Conservation (phyloP, 2,113 vertebrate species). For the Cyphomyrus discorhynchus region DNA sequence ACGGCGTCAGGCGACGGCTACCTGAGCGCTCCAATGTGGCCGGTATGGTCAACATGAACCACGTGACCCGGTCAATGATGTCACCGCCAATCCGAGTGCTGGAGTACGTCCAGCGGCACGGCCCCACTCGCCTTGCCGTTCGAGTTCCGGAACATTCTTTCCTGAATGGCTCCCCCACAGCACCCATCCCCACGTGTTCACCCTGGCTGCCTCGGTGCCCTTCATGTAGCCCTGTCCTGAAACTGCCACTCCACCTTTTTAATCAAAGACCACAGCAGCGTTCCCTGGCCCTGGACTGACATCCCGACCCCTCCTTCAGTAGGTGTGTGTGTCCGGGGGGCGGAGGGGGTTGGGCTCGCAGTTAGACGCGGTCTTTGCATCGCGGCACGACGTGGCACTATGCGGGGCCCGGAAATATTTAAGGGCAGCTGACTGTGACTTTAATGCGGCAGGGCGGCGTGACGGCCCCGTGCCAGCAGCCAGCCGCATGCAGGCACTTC, state of each 20-base stretch:
- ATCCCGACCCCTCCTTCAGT: neutral
- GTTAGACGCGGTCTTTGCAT: neutral
- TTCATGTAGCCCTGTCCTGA: neutral
- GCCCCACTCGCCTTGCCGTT: neutral
- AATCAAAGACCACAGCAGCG: slow-evolving; percentile 38
- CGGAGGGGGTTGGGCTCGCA: slow-evolving; percentile 23
- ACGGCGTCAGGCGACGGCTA: neutral
- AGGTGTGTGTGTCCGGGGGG: neutral
- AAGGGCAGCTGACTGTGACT: slow-evolving; percentile 43
- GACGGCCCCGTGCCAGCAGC: slow-evolving; percentile 46
- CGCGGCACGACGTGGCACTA: slow-evolving; percentile 13
- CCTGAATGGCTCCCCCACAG: neutral
- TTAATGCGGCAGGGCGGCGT: slow-evolving; percentile 35
- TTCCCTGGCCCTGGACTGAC: slow-evolving; percentile 19
- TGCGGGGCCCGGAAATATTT: slow-evolving; percentile 35
- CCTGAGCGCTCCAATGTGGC: neutral
- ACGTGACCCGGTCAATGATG: neutral
- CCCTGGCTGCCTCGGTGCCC: slow-evolving; percentile 13
- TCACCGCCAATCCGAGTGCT: neutral
- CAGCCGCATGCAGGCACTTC: slow-evolving; percentile 44
- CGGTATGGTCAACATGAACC: neutral
- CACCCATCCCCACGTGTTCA: neutral
- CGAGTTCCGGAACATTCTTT: neutral
- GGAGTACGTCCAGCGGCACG: neutral
- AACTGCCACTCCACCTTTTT: slow-evolving; percentile 37